A percentile compares a stretch with the other conserved stretches of the same genome.
phyloP scores from a whole-genome alignment of 2,888 invertebrate species.

The Gari tellinella region DNA sequence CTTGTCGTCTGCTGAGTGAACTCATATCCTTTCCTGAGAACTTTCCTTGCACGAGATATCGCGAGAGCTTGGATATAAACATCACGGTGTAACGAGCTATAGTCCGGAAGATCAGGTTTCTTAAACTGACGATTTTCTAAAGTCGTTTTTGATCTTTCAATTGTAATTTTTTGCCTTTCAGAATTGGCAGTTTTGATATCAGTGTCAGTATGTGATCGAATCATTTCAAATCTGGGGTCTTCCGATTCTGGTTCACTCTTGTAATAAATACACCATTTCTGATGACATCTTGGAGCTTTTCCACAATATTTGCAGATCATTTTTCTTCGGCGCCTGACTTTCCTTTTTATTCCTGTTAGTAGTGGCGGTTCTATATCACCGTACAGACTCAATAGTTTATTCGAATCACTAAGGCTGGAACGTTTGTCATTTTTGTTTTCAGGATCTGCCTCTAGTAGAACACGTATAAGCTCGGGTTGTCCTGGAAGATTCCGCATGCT shows the following conservation, averaged over 20 bases:
- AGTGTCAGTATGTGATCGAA: slow-evolving; percentile 9
- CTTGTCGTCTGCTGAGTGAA: slow-evolving; percentile 15
- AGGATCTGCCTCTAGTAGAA: no score
- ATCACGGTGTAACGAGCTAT: slow-evolving; percentile 33
- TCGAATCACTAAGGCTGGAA: no score
- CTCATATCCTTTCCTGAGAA: slow-evolving; percentile 23
- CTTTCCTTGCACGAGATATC: slow-evolving; percentile 24
- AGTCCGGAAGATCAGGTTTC: slow-evolving; percentile 23
- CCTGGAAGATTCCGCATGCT: no score
- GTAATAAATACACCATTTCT: slow-evolving; percentile 34
- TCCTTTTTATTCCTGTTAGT: slow-evolving; percentile 9
- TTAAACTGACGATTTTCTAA: background rate
- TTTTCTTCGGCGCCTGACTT: slow-evolving; percentile 9
- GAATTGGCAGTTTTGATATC: slow-evolving; percentile 13
- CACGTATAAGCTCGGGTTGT: no score
- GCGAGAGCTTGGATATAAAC: slow-evolving; percentile 43
- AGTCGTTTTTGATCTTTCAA: no score
- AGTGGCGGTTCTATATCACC: slow-evolving; percentile 23
- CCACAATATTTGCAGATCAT: slow-evolving; percentile 29
- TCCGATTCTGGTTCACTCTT: background rate
- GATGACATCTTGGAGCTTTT: slow-evolving; percentile 28
- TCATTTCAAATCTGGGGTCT: background rate
- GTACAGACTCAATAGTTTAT: slow-evolving; percentile 8
- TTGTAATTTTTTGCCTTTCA: no score
- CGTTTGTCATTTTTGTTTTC: no score